Conservation (phyloP, 2,113 vertebrate species). For the Gadus chalcogrammus region DNA sequence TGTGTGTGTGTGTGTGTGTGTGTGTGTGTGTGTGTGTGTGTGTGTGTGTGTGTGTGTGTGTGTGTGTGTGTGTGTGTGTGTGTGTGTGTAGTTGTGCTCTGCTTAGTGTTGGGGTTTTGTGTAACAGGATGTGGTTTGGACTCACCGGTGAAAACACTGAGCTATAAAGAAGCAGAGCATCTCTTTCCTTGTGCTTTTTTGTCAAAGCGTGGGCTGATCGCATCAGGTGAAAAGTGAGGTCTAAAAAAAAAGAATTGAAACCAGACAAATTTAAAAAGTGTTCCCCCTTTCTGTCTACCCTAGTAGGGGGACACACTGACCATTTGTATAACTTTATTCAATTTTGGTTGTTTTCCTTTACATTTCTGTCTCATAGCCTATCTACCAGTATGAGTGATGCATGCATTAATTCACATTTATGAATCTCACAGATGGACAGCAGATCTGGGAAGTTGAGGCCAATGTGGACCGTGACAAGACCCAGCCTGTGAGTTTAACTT, state of each 20-base stretch:
- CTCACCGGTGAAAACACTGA: constrained; percentile 19
- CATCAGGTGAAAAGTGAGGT: constrained; percentile 43
- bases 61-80: constrained; percentile 39
- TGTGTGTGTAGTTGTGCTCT: constrained; percentile 36
- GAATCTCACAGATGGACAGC: constrained; percentile 82
- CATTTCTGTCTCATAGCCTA: not conserved
- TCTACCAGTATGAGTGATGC: too few species aligned
- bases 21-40: constrained; percentile 19
- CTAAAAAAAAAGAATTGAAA: constrained; percentile 25
- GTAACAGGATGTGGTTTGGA: constrained; percentile 72
- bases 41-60: too few species aligned
- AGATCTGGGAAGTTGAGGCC: constrained; percentile 94
- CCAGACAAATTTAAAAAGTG: constrained; percentile 26
- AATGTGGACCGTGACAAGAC: constrained; percentile 94
- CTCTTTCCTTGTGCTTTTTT: constrained; percentile 33
- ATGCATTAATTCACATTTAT: not conserved
- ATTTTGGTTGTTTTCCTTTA: not conserved
- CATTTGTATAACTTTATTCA: too few species aligned
- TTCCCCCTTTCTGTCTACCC: constrained; percentile 14
- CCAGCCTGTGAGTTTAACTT: constrained; percentile 81
- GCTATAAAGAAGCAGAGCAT: constrained; percentile 58
- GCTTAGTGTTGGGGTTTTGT: constrained; percentile 52
- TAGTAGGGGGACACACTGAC: too few species aligned
- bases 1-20: constrained; percentile 25
- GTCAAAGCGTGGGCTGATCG: constrained; percentile 48